Evolutionary conservation across 92 coral and sea anemone genomes (phyloP).

Genomic region (Blastomussa wellsi): DNA sequence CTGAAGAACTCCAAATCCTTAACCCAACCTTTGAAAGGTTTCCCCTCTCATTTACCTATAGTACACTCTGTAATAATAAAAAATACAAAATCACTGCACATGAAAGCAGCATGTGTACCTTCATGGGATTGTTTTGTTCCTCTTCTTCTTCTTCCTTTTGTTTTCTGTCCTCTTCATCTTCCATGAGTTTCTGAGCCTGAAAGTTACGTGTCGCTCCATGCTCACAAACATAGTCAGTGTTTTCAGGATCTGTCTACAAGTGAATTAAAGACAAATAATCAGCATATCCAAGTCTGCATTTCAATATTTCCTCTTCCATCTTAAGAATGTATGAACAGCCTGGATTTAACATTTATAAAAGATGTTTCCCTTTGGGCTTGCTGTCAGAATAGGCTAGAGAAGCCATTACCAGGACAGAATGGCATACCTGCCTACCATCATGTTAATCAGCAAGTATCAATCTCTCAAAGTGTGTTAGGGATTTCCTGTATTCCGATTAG

Average conservation of each 20-base stretch:
- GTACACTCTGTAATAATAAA: too few species aligned
- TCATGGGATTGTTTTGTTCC: conserved; percentile 96
- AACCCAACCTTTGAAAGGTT: neutral
- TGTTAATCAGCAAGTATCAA: too few species aligned
- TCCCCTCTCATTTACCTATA: too few species aligned
- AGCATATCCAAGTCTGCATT: neutral
- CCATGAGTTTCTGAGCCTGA: conserved; percentile 88
- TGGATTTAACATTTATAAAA: too few species aligned
- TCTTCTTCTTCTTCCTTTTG: conserved; percentile 93
- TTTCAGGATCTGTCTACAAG: conserved; percentile 94
- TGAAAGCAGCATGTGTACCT: conserved; percentile 48
- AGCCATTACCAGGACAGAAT: too few species aligned
- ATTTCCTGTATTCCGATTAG: too few species aligned
- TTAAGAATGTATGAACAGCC: too few species aligned
- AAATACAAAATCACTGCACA: too few species aligned
- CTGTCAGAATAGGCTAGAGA: too few species aligned
- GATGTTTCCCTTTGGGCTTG: too few species aligned
- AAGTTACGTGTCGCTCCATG: conserved; percentile 97
- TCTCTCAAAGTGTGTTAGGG: too few species aligned
- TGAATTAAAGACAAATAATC: neutral
- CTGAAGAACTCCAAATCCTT: neutral
- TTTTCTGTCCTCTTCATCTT: conserved; percentile 81
- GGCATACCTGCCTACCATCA: too few species aligned
- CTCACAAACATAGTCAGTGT: conserved; percentile 96
- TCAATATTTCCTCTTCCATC: neutral